Conservation (phyloP, 2,797 vertebrate species). For the Carapus acus region DNA sequence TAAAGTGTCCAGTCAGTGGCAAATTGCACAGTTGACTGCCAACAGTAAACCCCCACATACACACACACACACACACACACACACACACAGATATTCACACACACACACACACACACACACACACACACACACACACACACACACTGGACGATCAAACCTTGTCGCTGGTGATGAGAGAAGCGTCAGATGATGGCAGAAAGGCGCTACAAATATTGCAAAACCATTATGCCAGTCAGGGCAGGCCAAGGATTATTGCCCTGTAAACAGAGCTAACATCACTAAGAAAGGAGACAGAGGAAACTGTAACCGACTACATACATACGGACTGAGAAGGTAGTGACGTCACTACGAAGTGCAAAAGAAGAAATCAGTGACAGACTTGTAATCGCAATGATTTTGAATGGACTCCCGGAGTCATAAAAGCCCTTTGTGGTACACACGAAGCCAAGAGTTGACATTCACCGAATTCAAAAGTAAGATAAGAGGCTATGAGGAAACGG, state of each 20-base stretch:
- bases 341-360: constrained; percentile 15
- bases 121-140: too few relatives aligned
- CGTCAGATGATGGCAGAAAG: constrained; percentile 16
- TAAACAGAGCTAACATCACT: constrained; percentile 30
- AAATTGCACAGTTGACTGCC: too few relatives aligned
- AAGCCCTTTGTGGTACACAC: too few relatives aligned
- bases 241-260: constrained; percentile 20
- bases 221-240: constrained; percentile 29
- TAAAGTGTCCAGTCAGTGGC: too few relatives aligned
- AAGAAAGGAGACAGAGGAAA: constrained; percentile 13
- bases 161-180: constrained; percentile 11
- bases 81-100: too few relatives aligned
- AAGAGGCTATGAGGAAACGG: constrained; percentile 14
- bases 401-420: constrained; percentile 19
- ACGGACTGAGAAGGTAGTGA: not conserved
- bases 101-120: too few relatives aligned
- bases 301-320: constrained; percentile 31
- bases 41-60: too few relatives aligned
- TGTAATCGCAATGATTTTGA: constrained; percentile 22
- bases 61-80: too few relatives aligned
- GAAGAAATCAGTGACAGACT: constrained; percentile 25
- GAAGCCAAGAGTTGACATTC: too few relatives aligned
- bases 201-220: constrained; percentile 12
- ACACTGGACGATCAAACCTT: constrained; percentile 8
- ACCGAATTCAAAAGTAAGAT: constrained; percentile 8